Evolutionary conservation across 2,797 vertebrate genomes (phyloP), one percentile per base, ranked within the genome.

Genomic region (Argyrosomus regius): DNA sequence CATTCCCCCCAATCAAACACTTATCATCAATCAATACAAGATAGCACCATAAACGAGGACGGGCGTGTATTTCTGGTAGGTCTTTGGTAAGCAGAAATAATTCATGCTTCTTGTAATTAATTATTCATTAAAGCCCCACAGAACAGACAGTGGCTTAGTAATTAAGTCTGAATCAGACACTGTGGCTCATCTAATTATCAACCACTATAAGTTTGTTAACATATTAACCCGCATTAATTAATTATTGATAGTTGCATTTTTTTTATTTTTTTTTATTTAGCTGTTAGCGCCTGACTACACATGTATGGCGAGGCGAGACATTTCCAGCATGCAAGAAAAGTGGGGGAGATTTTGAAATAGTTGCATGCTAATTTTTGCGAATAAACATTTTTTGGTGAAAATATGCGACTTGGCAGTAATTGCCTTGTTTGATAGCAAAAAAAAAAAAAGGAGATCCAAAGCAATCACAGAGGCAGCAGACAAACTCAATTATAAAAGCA

Each of bases 401-500:
- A 87, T 80, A 78, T 85, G 87, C 60, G 49, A 83, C 89, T 92
- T 87, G 86, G 90, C 81, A 77, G 91, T 94, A 93, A 94, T 94
- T 91, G 90, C 72, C 90, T 89, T 92, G 92, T 93, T 93, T 93
- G 89, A 93, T 91, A 90, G 87, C 81, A 84, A 90, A 86, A 87
- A 81, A 88, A 80, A 6, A 90, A 35, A 8, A 35, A 90, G 8
- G 71, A 89, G 90, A 94, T 93, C 89, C 91, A 91, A 88, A 92
- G 91, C 89, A 92, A 92, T 92, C 91, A 88, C 81, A 88, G 80
- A 86, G 87, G 91, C 88, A 78, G 87, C 88, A 93, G 90, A 93
- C 91, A 92, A 91, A 93, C 93, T 91, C 93, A 93, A 93, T 94
- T 93, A 94, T 92, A 91, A 93, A 93, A 92, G 88, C 91, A 88